phyloP scores from a whole-genome alignment of 2,888 invertebrate species.

The Osedax fenrisi region DNA sequence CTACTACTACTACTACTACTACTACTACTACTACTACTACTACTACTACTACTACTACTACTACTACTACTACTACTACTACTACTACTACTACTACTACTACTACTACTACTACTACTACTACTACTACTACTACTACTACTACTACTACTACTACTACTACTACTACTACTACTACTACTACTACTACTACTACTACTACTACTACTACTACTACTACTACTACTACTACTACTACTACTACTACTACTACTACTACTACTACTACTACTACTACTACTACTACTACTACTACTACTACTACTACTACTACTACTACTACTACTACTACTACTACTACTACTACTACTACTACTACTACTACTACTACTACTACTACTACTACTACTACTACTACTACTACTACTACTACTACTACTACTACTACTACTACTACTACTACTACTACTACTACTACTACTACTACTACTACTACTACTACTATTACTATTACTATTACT shows the following conservation, averaged over 20 bases:
- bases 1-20: not conserved
- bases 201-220: not conserved
- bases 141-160: not conserved
- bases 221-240: not conserved
- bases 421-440: too few species aligned
- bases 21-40: not conserved
- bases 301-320: not conserved
- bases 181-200: not conserved
- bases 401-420: too few species aligned
- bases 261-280: not conserved
- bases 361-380: not conserved
- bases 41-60: not conserved
- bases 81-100: constrained; percentile 2
- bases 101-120: not conserved
- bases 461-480: too few species aligned
- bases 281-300: constrained; percentile 2
- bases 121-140: not conserved
- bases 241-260: not conserved
- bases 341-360: not conserved
- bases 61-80: not conserved
- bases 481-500: too few species aligned
- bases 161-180: not conserved
- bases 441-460: too few species aligned
- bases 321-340: not conserved
- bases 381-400: too few species aligned